Conservation (phyloP, 2,113 vertebrate genomes). For the Nibea coibor region DNA sequence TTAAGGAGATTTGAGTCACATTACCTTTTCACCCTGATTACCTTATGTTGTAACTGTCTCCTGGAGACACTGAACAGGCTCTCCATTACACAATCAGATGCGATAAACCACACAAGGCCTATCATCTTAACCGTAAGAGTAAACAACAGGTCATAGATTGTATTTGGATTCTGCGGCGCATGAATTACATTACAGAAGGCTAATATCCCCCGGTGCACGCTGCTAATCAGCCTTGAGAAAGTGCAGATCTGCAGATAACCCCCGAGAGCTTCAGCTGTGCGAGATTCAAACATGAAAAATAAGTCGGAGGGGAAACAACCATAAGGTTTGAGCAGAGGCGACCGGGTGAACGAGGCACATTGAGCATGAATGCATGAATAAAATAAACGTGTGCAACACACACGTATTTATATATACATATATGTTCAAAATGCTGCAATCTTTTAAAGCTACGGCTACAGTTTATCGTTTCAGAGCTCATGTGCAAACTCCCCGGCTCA, state of each 20-base stretch:
- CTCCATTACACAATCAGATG: constrained; percentile 29
- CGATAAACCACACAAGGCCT: constrained; percentile 8
- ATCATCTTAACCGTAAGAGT: constrained; percentile 20
- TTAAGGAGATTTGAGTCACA: constrained; percentile 36
- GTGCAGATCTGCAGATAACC: constrained; percentile 52
- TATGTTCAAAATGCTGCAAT: constrained; percentile 23
- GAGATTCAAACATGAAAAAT: constrained; percentile 13
- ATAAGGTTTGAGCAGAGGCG: neutral
- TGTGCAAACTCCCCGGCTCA: constrained; percentile 43
- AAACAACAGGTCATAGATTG: constrained; percentile 44
- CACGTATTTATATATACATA: too few relatives aligned
- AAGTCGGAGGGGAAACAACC: constrained; percentile 13
- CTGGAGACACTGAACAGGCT: constrained; percentile 9
- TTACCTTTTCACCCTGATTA: constrained; percentile 48
- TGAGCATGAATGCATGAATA: constrained; percentile 9
- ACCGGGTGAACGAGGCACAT: neutral
- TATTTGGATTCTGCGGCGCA: constrained; percentile 36
- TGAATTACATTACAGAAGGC: constrained; percentile 51
- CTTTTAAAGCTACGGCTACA: constrained; percentile 34
- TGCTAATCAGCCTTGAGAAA: constrained; percentile 60
- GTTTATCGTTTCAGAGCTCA: constrained; percentile 60
- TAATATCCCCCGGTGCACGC: constrained; percentile 40
- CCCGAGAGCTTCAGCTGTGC: constrained; percentile 26
- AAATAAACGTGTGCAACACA: neutral
- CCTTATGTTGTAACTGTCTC: neutral